Base-by-base conservation (phyloP, 1,140 invertebrate genomes). In the Mya arenaria region DNA sequence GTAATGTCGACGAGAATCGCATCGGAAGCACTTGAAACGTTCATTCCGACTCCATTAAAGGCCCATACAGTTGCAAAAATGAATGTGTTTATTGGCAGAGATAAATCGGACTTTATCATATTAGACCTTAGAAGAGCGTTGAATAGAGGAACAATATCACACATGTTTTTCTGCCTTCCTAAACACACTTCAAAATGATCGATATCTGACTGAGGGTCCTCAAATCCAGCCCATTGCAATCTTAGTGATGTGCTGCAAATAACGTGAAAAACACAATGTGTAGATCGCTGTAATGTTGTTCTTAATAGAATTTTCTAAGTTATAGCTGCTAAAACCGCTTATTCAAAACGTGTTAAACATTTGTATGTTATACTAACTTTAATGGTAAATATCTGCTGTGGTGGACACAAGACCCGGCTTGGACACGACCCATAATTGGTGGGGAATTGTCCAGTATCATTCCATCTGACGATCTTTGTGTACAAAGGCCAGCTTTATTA, bases 381-480 rank as follows among this genome's bases (percentile, higher is more conserved):
- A 83, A 62, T 71, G 74, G 39, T 41, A 62, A 30, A 44, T 83
- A 85, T 80, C 37, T 69, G 28, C 23, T 10, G 63, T 85, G 74
- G 6, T 17, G 23, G 19, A 58, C 71, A 28, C 44, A 28, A 36
- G 23, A 68, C 37, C 86, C 86, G 13, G 65, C 65, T 17, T 56
- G 32, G 13, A 87, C 77, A 30, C 69, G 8, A 0, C 86, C 86
- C 30, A 44, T 62, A 58, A 79, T 71, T 15, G 86, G 86, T n/a
- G 86, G 75, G 10, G 86, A 83, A 36, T 66, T 68, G 37, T 87
- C 86, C 17, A 85, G 44, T 2, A 82, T 63, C 23, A 87, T 56
- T 19, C 84, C 86, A 55, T 87, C 82, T 10, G 86, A 87, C 28
- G 81, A 32, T 25, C 65, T n/a, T 30, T 58, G 55, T 13, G 69